Conservation (phyloP, 2,797 vertebrate genomes). For the Astyanax mexicanus region DNA sequence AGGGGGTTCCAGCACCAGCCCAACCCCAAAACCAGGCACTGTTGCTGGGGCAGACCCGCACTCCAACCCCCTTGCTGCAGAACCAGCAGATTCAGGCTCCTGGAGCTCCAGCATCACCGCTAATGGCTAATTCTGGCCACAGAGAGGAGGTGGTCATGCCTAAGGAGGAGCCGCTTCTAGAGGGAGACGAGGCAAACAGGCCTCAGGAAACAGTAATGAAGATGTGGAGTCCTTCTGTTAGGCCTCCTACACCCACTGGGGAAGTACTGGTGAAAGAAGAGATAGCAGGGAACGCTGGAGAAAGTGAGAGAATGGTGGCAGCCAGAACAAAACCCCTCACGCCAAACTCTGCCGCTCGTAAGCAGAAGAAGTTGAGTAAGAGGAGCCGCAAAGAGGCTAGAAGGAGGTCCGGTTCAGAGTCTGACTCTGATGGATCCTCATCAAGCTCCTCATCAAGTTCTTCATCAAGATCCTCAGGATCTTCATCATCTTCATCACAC, state of each 20-base stretch:
- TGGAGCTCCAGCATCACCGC: constrained; percentile 64
- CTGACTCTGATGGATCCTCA: constrained; percentile 90
- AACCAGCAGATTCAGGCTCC: constrained; percentile 75
- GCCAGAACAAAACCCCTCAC: constrained; percentile 95
- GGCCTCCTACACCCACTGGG: constrained; percentile 76
- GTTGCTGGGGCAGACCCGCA: constrained; percentile 69
- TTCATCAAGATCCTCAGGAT: constrained; percentile 83
- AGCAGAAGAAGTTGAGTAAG: constrained; percentile 90
- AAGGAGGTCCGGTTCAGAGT: constrained; percentile 84
- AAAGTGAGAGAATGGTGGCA: constrained; percentile 91
- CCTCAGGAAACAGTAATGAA: constrained; percentile 70
- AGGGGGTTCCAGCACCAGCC: constrained; percentile 72
- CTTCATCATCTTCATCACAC: constrained; percentile 89
- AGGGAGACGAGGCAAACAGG: constrained; percentile 76
- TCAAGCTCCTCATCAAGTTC: constrained; percentile 95
- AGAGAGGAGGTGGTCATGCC: constrained; percentile 79
- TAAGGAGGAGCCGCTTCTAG: constrained; percentile 83
- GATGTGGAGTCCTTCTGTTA: constrained; percentile 71
- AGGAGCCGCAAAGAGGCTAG: constrained; percentile 85
- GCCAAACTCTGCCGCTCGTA: constrained; percentile 91
- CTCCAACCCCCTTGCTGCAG: constrained; percentile 69
- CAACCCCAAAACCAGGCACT: constrained; percentile 73
- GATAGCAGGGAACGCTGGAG: constrained; percentile 67
- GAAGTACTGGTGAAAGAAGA: constrained; percentile 77
- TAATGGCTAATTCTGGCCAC: constrained; percentile 56